Conservation (phyloP, 2,113 vertebrate species). For the Megaceryle torquata region DNA sequence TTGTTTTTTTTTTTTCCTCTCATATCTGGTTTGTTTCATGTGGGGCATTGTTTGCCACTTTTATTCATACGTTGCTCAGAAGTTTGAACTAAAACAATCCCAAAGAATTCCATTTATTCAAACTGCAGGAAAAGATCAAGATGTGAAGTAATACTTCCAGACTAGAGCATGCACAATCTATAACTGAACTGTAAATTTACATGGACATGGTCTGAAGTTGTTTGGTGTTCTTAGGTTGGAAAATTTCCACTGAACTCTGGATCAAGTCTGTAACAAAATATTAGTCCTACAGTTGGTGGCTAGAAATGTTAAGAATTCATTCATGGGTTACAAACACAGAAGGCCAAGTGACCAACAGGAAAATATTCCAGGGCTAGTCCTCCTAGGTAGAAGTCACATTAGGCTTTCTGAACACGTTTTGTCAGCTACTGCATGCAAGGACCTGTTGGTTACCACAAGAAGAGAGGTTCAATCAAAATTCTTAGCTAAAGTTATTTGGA, state of each 20-base stretch:
- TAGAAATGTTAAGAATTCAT: background rate
- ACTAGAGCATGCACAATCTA: background rate
- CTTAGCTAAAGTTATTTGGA: background rate
- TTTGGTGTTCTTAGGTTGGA: background rate
- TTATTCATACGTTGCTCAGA: background rate
- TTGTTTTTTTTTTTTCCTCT: background rate
- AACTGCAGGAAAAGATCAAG: background rate
- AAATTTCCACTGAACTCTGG: background rate
- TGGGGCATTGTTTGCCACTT: background rate
- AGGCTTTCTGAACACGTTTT: background rate
- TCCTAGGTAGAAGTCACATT: background rate
- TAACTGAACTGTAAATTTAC: background rate
- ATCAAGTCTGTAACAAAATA: background rate
- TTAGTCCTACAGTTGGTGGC: fast-evolving
- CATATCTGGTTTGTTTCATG: background rate
- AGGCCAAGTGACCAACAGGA: background rate
- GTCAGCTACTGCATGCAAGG: background rate
- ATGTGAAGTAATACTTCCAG: background rate
- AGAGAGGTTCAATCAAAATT: background rate
- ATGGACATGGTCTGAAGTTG: background rate
- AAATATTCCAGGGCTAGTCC: background rate
- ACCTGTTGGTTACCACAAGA: background rate
- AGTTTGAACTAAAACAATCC: background rate
- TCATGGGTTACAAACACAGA: background rate
- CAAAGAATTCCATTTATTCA: background rate